phyloP scores from a whole-genome alignment of 1,140 invertebrate species.

The Chionoecetes opilio region DNA sequence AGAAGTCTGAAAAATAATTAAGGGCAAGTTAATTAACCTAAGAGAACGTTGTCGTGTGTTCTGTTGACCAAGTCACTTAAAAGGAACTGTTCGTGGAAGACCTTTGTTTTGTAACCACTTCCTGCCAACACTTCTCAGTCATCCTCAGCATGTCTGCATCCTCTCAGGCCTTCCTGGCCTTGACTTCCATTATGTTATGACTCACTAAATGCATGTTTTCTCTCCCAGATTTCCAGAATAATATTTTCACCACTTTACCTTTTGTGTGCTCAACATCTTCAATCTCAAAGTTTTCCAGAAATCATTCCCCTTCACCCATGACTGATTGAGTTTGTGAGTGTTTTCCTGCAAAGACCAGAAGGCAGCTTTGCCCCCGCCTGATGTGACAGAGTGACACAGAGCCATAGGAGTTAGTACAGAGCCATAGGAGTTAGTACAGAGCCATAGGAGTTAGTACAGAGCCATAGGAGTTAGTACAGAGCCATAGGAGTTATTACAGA shows the following conservation, averaged over 20 bases:
- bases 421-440: too few species aligned
- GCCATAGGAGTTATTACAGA: too few species aligned
- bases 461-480: too few species aligned
- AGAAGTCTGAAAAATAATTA: too few species aligned
- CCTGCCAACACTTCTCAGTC: background rate
- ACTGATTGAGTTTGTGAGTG: background rate
- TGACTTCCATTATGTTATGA: slow-evolving; percentile 48
- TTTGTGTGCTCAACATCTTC: slow-evolving; percentile 19
- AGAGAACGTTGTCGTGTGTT: too few species aligned
- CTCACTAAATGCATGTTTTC: slow-evolving; percentile 66
- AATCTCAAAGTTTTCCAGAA: background rate
- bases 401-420: too few species aligned
- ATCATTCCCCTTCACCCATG: background rate
- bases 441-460: too few species aligned
- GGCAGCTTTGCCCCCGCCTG: too few species aligned
- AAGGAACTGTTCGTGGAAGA: too few species aligned
- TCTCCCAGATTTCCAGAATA: background rate
- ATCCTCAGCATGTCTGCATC: slow-evolving; percentile 64
- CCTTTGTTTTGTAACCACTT: background rate
- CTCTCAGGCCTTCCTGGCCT: slow-evolving; percentile 51
- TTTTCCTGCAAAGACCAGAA: background rate
- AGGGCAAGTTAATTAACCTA: too few species aligned
- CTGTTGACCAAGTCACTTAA: too few species aligned
- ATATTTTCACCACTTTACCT: background rate
- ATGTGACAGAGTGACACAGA: too few species aligned